phyloP scores from a whole-genome alignment of 2,113 vertebrate species.

The Brachionichthys hirsutus region DNA sequence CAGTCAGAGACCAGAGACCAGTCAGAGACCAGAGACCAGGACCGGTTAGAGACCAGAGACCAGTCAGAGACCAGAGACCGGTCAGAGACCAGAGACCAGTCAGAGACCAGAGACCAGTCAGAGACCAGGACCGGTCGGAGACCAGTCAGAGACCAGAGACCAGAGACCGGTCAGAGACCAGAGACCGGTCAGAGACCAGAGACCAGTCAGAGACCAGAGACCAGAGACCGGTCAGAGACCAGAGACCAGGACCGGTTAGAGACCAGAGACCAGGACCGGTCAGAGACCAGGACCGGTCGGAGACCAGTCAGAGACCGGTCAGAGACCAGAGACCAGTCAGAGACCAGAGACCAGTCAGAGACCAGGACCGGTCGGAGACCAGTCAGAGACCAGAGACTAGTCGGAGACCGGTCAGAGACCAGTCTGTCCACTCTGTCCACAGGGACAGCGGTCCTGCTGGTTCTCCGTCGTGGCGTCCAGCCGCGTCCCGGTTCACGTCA shows the following conservation, averaged over 20 bases:
- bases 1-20: too few species aligned
- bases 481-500: slow-evolving; percentile 81
- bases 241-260: neutral
- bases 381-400: slow-evolving; percentile 57
- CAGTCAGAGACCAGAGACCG: too few species aligned
- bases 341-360: slow-evolving; percentile 69
- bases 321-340: neutral
- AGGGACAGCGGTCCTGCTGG: slow-evolving; percentile 87
- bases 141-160: slow-evolving; percentile 63
- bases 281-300: neutral
- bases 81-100: slow-evolving; percentile 58
- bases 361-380: too few species aligned
- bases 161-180: too few species aligned
- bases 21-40: slow-evolving; percentile 77
- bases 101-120: slow-evolving; percentile 66
- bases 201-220: too few species aligned
- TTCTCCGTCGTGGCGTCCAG: slow-evolving; percentile 87
- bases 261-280: too few species aligned
- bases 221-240: too few species aligned
- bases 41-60: too few species aligned
- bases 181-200: slow-evolving; percentile 74
- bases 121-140: too few species aligned
- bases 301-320: slow-evolving; percentile 78
- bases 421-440: neutral
- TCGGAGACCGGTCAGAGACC: too few species aligned